Conservation (phyloP, 2,113 vertebrate species). For the Rhea americana region DNA sequence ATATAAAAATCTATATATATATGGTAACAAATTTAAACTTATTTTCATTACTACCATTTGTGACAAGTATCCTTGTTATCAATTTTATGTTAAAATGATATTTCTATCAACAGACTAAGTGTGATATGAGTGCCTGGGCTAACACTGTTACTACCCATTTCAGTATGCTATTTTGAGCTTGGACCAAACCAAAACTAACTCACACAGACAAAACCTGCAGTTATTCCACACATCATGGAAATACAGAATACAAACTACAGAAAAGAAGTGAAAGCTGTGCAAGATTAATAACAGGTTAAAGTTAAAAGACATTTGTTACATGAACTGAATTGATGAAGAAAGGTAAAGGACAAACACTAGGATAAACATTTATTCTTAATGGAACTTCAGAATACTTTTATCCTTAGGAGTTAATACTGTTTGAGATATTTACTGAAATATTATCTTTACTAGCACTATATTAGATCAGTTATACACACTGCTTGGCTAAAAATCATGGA, state of each 20-base stretch:
- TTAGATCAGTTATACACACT: not conserved
- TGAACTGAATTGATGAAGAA: not conserved
- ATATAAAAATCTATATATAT: too few relatives aligned
- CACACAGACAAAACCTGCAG: not conserved
- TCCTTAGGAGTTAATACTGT: not conserved
- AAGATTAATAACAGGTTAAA: not conserved
- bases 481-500: not conserved
- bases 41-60: not conserved
- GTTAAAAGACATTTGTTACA: not conserved
- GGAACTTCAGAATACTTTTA: not conserved
- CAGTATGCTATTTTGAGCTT: not conserved
- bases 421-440: not conserved
- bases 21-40: not conserved
- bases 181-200: not conserved
- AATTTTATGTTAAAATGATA: not conserved
- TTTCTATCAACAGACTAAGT: not conserved
- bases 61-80: not conserved
- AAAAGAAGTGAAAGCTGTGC: not conserved
- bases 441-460: not conserved
- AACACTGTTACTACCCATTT: not conserved
- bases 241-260: not conserved
- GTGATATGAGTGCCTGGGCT: not conserved
- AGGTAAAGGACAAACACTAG: not conserved
- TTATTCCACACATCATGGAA: not conserved
- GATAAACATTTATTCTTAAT: not conserved